Percentiles rank a stretch among this genome's conserved stretches.
Conservation (phyloP, 1,140 invertebrate genomes). For the Drosophila arizonae region DNA sequence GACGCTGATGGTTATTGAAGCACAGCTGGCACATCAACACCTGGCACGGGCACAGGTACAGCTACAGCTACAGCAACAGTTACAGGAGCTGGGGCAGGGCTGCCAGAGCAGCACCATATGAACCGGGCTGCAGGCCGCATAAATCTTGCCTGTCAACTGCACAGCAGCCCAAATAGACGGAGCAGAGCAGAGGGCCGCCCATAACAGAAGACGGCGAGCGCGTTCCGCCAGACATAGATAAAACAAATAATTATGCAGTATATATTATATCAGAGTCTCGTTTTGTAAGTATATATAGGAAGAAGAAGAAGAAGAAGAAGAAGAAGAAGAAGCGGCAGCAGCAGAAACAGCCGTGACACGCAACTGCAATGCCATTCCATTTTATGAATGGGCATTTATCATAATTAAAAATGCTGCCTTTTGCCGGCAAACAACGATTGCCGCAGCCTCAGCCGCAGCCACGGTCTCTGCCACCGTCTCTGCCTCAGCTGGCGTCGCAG, state of each 20-base stretch:
- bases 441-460: constrained; percentile 4
- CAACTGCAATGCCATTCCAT: constrained; percentile 69
- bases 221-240: background rate
- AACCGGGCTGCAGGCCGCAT: constrained; percentile 45
- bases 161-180: constrained; percentile 18
- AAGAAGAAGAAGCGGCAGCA: no score
- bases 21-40: constrained; percentile 74
- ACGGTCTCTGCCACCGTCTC: background rate
- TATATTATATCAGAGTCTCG: constrained; percentile 26
- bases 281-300: constrained; percentile 3
- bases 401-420: constrained; percentile 75
- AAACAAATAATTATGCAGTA: constrained; percentile 64
- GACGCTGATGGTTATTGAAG: constrained; percentile 77
- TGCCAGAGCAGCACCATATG: background rate
- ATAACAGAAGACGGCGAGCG: background rate
- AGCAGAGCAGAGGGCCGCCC: background rate
- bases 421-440: constrained; percentile 22
- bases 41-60: constrained; percentile 38
- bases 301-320: background rate
- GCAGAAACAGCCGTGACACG: constrained; percentile 52
- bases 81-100: background rate
- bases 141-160: constrained; percentile 67
- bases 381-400: constrained; percentile 79
- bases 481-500: background rate
- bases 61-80: no score